Percentiles rank a stretch among this genome's conserved stretches.
Evolutionary conservation across 2,888 invertebrate species (phyloP).

Genomic region (Scelioninae gen. 1): DNA sequence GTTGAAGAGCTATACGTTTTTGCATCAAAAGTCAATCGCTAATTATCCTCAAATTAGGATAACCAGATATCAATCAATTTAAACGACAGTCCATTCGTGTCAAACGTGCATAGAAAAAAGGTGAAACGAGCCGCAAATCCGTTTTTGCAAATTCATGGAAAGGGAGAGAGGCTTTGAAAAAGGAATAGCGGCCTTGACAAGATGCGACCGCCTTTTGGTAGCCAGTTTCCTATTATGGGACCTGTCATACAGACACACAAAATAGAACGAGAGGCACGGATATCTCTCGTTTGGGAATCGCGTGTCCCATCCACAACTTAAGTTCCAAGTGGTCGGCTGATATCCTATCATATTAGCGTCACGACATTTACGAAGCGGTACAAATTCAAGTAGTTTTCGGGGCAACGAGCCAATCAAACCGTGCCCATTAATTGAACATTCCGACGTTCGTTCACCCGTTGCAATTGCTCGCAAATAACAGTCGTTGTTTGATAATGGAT

Average conservation of each 20-base stretch:
- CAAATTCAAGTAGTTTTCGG: not conserved
- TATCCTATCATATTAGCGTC: too few relatives aligned
- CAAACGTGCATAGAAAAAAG: too few relatives aligned
- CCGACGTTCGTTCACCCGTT: slow-evolving; percentile 18
- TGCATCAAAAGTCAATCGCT: too few relatives aligned
- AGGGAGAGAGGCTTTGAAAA: too few relatives aligned
- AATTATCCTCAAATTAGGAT: too few relatives aligned
- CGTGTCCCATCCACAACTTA: too few relatives aligned
- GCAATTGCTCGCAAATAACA: slow-evolving; percentile 19
- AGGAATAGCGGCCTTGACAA: not conserved
- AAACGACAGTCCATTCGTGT: too few relatives aligned
- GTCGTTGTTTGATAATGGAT: not conserved
- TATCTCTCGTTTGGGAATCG: slow-evolving; percentile 57
- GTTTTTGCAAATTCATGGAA: slow-evolving; percentile 23
- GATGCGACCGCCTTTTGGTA: slow-evolving; percentile 55
- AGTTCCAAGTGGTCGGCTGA: slow-evolving; percentile 15
- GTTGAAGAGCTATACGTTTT: too few relatives aligned
- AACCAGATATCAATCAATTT: too few relatives aligned
- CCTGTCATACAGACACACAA: slow-evolving; percentile 36
- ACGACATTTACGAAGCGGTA: slow-evolving; percentile 23
- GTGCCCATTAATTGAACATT: slow-evolving; percentile 25
- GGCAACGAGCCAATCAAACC: slow-evolving; percentile 31
- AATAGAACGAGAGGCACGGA: slow-evolving; percentile 55
- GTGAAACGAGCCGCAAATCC: too few relatives aligned
- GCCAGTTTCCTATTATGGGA: slow-evolving; percentile 65